phyloP scores from a whole-genome alignment of 2,113 vertebrate species.

The Chaetodon auriga region DNA sequence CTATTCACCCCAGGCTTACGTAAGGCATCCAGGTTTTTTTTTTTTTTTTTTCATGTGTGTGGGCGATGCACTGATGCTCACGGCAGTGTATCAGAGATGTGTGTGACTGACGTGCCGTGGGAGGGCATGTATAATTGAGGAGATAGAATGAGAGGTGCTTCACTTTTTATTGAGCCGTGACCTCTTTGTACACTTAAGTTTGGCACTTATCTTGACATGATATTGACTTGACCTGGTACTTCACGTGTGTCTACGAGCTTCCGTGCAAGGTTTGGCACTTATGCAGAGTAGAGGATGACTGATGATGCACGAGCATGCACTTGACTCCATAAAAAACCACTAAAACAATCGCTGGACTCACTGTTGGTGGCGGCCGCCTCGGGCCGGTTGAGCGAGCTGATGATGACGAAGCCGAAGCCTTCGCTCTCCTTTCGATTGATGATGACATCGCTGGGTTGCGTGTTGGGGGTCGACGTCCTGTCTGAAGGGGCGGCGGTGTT shows the following conservation, averaged over 20 bases:
- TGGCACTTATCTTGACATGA: conserved; percentile 19
- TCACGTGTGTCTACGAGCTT: conserved; percentile 26
- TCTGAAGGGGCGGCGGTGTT: conserved; percentile 81
- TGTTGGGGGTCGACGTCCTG: conserved; percentile 83
- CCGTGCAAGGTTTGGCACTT: conserved; percentile 5
- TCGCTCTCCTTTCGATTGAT: conserved; percentile 98
- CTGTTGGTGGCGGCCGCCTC: conserved; percentile 90
- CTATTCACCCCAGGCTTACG: conserved; percentile 67
- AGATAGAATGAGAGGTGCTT: conserved; percentile 57
- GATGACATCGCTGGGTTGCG: conserved; percentile 91
- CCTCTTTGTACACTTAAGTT: conserved; percentile 41
- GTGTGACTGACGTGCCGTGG: conserved; percentile 67
- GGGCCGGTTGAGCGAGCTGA: conserved; percentile 96
- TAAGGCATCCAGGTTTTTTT: conserved; percentile 67
- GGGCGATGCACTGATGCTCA: conserved; percentile 65
- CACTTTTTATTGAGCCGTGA: conserved; percentile 59
- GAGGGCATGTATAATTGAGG: conserved; percentile 73
- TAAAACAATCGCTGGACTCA: conserved; percentile 79
- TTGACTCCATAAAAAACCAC: conserved; percentile 21
- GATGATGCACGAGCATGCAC: conserved; percentile 25
- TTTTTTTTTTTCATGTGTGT: conserved; percentile 44
- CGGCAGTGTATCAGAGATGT: conserved; percentile 50
- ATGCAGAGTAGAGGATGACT: conserved; percentile 6
- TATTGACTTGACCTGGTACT: neutral
- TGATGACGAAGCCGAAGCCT: conserved; percentile 98